Base-by-base conservation (phyloP, 2,797 vertebrate species). In the Eutrigla gurnardus region DNA sequence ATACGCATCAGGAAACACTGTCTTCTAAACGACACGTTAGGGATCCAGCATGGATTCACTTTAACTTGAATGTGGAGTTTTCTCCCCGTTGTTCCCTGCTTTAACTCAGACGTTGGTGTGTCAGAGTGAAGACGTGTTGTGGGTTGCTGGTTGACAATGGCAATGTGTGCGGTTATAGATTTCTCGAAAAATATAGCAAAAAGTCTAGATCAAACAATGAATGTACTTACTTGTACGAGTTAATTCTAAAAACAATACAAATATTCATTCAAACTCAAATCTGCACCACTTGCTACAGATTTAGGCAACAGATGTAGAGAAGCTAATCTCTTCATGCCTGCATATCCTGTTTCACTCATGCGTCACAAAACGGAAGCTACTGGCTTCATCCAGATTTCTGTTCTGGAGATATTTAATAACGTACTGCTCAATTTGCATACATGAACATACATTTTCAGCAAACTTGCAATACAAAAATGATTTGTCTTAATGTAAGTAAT, bases 11-110 rank as follows among this genome's bases (percentile, higher is more conserved):
- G 36, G 42, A 66, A 12, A 59, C 35, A 36, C 9, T 9, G 1
- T 0, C 6, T 53, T 14, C 46, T 25, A 40, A 35, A 10, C 6
- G 55, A 70, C 25, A 11, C 47, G 7, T 50, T 36, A 40, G 11
- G 13, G 39, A 15, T 50, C 12, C 1, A 12, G 25, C 33, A 14
- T 18, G 2, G 32, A 18, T 49, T 46, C 42, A 43, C 49, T 71
- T 52, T 25, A n/a, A 37, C 54, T 57, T 15, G 5, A 53, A 65
- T 57, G 25, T 40, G 54, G 37, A 65, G 35, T 72, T 60, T 70
- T 35, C 8, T 25, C 25, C 25, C 25, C 10, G 13, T 62, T 70
- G 60, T 13, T 25, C 58, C 14, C 1, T 13, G 32, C 49, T 40
- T 32, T 4, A 13, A 1, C 25, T 45, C 42, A 18, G n/a, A 43